Base-by-base conservation (phyloP, 2,888 invertebrate species). In the Ochlodes sylvanus region DNA sequence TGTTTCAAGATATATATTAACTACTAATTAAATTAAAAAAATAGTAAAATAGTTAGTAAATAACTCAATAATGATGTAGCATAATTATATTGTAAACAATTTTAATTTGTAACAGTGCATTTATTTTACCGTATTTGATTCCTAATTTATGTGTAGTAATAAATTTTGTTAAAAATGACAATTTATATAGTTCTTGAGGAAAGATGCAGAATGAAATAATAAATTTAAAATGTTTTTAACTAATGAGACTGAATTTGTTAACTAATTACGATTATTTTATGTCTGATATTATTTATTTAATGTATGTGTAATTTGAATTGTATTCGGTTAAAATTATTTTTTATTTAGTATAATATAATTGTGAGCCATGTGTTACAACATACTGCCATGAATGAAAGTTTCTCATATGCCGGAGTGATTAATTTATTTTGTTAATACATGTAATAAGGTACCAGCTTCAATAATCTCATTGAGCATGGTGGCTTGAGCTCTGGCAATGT, bases 161-260 rank as follows among this genome's bases (percentile, higher is more conserved):
- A 58, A 60, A 58, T 66, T 66, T 66, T 66, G 52, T 60, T 66
- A 52, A 54, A 61, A 61, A 55, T 67, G 60, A 67, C 66, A 67
- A 52, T 72, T 75, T 73, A 73, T 76, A 77, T 77, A 41, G 87
- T 86, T 87, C 71, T 90, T 88, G 86, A 89, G 87, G 85, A 86
- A 86, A 86, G 89, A 86, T 82, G 81, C 76, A 79, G 57, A 70
- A 74, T 75, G 79, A 78, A 61, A 52, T 32, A 77, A 77, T 80
- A 79, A 82, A 83, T 82, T 80, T 75, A 74, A 80, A 86, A 71
- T 76, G 78, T 84, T 88, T 90, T 84, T 85, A 83, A 88, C 86
- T 84, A 86, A 92, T 92, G 90, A 93, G 92, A 93, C 92, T 93
- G 92, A 93, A 91, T 92, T 92, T 89, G 88, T 91, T 90, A 88